A percentile compares a stretch with the other conserved stretches of the same genome.
Evolutionary conservation across 2,888 invertebrate species (phyloP).

Genomic region (Aradus depressus): DNA sequence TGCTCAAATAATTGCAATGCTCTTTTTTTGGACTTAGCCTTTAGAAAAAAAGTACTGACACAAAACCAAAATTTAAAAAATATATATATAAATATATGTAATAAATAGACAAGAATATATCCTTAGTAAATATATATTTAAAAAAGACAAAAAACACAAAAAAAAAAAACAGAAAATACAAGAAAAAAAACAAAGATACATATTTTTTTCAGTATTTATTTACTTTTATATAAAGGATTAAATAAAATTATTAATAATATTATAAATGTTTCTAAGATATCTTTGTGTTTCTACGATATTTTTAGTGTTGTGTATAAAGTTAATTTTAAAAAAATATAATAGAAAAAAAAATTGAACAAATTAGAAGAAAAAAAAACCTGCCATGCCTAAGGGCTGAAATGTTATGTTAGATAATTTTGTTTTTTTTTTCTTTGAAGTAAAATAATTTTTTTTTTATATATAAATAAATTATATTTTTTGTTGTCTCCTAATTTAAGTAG

Average conservation of each 20-base stretch:
- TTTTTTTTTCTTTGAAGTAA: conserved; percentile 29
- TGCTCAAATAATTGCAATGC: conserved; percentile 25
- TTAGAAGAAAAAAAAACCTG: conserved; percentile 22
- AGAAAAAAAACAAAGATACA: too few species aligned
- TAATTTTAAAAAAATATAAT: too few species aligned
- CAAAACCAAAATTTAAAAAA: not conserved
- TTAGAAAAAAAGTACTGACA: not conserved
- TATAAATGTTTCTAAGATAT: conserved; percentile 28
- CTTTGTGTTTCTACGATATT: conserved; percentile 28
- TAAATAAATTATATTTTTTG: conserved; percentile 27
- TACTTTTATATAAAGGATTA: conserved; percentile 30
- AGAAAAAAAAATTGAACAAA: conserved; percentile 24
- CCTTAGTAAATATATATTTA: conserved; percentile 23
- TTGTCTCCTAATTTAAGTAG: conserved; percentile 23
- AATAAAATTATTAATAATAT: conserved; percentile 29
- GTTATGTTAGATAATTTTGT: conserved; percentile 29
- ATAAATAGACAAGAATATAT: conserved; percentile 17
- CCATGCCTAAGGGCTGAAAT: conserved; percentile 26
- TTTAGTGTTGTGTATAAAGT: conserved; percentile 28
- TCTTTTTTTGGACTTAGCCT: conserved; percentile 2
- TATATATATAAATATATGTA: too few species aligned
- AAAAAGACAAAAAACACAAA: conserved; percentile 20
- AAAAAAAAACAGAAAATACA: too few species aligned
- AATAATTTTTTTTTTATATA: conserved; percentile 24
- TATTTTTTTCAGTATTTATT: conserved; percentile 31